Evolutionary conservation across 2,113 vertebrate genomes (phyloP), one percentile per base, ranked within the genome.

Genomic region (Diadophis punctatus): DNA sequence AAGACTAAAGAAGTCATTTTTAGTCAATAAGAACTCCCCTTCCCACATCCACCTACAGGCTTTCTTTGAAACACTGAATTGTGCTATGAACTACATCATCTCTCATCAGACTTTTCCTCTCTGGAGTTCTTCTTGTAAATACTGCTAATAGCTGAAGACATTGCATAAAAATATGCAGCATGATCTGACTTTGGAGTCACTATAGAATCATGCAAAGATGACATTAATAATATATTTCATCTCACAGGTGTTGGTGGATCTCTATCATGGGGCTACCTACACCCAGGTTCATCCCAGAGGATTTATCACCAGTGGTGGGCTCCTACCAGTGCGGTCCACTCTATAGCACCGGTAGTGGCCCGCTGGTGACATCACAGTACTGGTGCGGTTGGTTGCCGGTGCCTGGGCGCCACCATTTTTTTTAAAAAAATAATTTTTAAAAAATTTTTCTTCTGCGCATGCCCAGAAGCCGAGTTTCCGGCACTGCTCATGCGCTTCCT

Each of bases 1-100:
- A 93, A 97, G 95, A 68, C 63, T 34, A 34, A 68, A 96, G 94
- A 94, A 96, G 95, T 95, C 95, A 95, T 96, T 95, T 96, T 96
- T 94, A 94, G 94, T 97, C 95, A 96, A 94, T 96, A 95, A 96
- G 60, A 96, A 88, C 84, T 95, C 95, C 95, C 86, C 95, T 96
- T 95, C 91, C 94, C 93, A 95, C 95, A 63, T 86, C 88, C 80
- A 94, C 96, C 97, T 95, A 97, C 93, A 94, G 92, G 93, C 95
- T 96, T 96, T 94, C 96, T 97, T 96, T 94, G 93, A 91, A 96
- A 93, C 90, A 93, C 85, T 94, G 1, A 94, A 89, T 91, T 93
- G 74, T 39, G 27, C 9, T 0, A 20, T 90, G 95, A 93, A 80
- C 93, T 93, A 95, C 91, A 95, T 97, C 30, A 58, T 86, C 30